Evolutionary conservation across 2,113 vertebrate genomes (phyloP).

Genomic region (Plecotus auritus): DNA sequence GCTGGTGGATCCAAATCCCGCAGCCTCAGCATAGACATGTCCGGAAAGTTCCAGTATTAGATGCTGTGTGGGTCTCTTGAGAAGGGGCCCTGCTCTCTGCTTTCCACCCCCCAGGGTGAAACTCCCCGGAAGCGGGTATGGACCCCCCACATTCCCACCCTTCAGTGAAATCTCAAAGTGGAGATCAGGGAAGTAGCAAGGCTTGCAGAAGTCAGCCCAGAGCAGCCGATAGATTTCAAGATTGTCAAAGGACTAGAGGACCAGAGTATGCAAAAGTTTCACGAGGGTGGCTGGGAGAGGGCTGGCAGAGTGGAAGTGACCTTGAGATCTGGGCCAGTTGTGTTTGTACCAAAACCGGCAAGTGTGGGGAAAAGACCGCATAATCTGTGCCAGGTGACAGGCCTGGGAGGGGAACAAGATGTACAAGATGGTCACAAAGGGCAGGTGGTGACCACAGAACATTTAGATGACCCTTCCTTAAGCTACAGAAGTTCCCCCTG

Average conservation of each 20-base stretch:
- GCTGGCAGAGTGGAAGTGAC: not conserved
- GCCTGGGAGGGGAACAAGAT: too few relatives aligned
- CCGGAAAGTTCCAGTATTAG: accelerated
- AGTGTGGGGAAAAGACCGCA: not conserved
- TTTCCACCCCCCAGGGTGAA: accelerated
- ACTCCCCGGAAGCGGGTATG: not conserved
- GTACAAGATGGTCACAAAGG: not conserved
- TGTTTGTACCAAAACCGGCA: not conserved
- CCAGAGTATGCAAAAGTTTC: not conserved
- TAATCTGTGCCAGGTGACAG: not conserved
- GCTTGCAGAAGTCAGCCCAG: not conserved
- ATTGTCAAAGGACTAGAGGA: not conserved
- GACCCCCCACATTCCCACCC: not conserved
- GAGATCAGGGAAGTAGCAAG: not conserved
- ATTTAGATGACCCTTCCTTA: not conserved
- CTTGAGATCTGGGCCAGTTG: not conserved
- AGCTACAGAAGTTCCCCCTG: not conserved
- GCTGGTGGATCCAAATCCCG: accelerated
- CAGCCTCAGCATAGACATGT: accelerated
- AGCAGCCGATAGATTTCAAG: not conserved
- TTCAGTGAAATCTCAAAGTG: not conserved
- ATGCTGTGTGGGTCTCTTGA: not conserved
- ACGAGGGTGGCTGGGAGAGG: not conserved
- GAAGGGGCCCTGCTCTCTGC: not conserved
- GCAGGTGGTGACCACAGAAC: not conserved